Evolutionary conservation across 1,140 invertebrate species (phyloP).

Genomic region (Orchestia grillus): DNA sequence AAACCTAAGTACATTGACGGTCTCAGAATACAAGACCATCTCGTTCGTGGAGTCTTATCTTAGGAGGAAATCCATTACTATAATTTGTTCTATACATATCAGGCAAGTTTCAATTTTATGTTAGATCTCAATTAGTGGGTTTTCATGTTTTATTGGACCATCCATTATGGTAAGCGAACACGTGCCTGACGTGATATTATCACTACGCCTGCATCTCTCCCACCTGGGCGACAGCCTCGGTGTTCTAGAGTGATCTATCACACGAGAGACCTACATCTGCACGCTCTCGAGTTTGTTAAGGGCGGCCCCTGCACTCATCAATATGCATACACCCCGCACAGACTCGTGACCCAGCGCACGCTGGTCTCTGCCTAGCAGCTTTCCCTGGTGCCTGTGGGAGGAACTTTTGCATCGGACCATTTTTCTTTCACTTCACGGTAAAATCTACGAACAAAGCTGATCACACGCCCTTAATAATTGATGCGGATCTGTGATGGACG

Average conservation of each 20-base stretch:
- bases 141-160: neutral
- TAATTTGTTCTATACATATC: neutral
- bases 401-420: constrained; percentile 6
- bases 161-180: neutral
- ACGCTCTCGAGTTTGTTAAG: neutral
- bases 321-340: neutral
- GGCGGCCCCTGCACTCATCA: neutral
- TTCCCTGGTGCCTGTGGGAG: neutral
- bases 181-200: neutral
- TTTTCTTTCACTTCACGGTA: neutral
- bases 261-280: neutral
- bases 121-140: neutral
- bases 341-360: neutral
- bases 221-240: neutral
- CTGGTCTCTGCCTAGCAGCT: neutral
- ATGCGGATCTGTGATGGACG: neutral
- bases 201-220: neutral
- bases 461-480: constrained; percentile 5
- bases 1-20: too few species aligned
- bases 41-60: neutral
- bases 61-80: neutral
- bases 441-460: neutral
- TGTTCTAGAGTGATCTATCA: neutral
- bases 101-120: neutral
- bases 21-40: too few species aligned